Evolutionary conservation across 2,113 vertebrate genomes (phyloP), one percentile per base, ranked within the genome.

Genomic region (Orientallactaga bullata): DNA sequence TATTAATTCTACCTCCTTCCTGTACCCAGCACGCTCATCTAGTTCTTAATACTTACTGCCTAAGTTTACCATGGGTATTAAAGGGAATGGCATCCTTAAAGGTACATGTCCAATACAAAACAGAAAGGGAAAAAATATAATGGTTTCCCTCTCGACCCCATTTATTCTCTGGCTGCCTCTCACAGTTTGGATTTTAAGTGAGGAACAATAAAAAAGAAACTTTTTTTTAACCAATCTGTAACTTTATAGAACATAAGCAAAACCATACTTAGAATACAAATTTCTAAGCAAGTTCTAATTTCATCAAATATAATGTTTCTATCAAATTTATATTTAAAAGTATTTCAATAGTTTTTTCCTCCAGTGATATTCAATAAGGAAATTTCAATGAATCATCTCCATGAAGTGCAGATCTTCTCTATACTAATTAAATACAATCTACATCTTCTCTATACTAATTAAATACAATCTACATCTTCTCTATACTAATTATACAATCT

Each of bases 201-300:
- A 84, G 60, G 87, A 89, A 77, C 39, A 82, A 58, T 12, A 28
- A 37, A 15, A 94, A 95, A 72, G 11, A 95, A 95, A 72, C 16
- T 9, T 86, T 77, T 81, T 71, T 85, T 89, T 79, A 20, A 61
- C 23, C 37, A 81, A 81, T 21, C 81, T 81, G 68, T 63, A 73
- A 79, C 72, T 66, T 87, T 51, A 92, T 0, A 66, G 32, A 68
- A 68, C 28, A 68, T 15, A 32, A 83, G 35, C 17, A 78, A 94
- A 93, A 66, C 28, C 65, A 84, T 6, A 23, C 11, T 66, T 68
- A 81, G 20, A 80, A 93, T 21, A 11, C 15, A 83, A 87, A 73
- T 37, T 93, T 80, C 42, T 80, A 78, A 6, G 47, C 35, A 93
- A 74, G 10, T 91, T 76, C 28, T 86, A 86, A 76, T 39, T 84